Conservation (phyloP, 2,888 invertebrate genomes). For the Nemotelus nigrinus region DNA sequence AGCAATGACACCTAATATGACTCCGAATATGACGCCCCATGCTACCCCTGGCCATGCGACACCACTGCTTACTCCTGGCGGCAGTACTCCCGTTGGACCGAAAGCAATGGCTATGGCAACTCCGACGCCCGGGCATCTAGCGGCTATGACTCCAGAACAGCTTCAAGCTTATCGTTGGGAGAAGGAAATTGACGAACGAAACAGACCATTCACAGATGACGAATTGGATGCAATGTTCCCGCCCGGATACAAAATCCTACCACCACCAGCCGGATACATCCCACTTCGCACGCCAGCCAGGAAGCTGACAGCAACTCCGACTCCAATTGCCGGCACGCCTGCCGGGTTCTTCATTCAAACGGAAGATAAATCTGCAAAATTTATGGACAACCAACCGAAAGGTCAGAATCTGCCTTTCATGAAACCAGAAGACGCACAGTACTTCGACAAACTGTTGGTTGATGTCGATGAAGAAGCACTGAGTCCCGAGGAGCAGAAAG, state of each 20-base stretch:
- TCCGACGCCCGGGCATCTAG: constrained; percentile 94
- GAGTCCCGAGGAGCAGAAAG: constrained; percentile 96
- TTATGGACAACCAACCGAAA: constrained; percentile 96
- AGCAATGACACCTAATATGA: constrained; percentile 72
- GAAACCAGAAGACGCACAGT: constrained; percentile 99
- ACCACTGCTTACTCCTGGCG: constrained; percentile 81
- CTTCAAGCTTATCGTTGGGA: constrained; percentile 98
- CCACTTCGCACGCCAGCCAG: constrained; percentile 97
- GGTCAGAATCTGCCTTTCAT: constrained; percentile 95
- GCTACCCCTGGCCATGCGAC: constrained; percentile 77
- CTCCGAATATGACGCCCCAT: constrained; percentile 79
- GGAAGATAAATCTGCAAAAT: constrained; percentile 86
- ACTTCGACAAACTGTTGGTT: constrained; percentile 97
- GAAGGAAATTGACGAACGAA: constrained; percentile 97
- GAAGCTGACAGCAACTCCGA: constrained; percentile 97
- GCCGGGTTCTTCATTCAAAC: constrained; percentile 95
- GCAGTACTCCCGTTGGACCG: constrained; percentile 86
- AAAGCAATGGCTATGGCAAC: constrained; percentile 99
- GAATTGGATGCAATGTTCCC: constrained; percentile 98
- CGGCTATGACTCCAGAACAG: constrained; percentile 99
- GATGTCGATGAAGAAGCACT: constrained; percentile 98
- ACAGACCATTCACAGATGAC: constrained; percentile 95
- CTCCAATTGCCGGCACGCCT: constrained; percentile 92
- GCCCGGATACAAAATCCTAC: constrained; percentile 95
- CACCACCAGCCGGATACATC: constrained; percentile 94